A percentile compares a stretch with the other conserved stretches of the same genome.
phyloP scores from a whole-genome alignment of 2,113 vertebrate genomes.

The Syngnathus scovelli region DNA sequence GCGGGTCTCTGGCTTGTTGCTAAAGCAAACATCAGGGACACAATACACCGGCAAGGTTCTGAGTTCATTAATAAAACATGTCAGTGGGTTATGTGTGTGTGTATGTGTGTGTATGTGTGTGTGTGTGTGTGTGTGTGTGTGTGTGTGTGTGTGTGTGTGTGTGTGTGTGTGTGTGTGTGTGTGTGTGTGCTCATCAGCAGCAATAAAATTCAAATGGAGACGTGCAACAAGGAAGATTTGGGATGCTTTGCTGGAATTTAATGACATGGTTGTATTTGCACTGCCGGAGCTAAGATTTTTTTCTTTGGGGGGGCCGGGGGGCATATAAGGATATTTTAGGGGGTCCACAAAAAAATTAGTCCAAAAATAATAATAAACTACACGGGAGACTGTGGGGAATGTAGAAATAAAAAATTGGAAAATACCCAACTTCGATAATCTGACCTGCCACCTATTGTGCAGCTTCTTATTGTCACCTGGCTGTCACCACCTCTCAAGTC shows the following conservation, averaged over 20 bases:
- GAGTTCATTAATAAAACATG: constrained; percentile 74
- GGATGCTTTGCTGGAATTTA: constrained; percentile 5
- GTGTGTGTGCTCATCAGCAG: constrained; percentile 15
- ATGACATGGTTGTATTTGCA: neutral
- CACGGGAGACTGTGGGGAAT: too few relatives aligned
- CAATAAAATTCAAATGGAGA: constrained; percentile 36
- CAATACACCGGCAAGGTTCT: constrained; percentile 63
- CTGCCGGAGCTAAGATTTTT: too few relatives aligned
- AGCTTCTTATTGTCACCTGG: constrained; percentile 46
- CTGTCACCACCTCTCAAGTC: constrained; percentile 54
- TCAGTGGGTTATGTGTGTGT: constrained; percentile 15
- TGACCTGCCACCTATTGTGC: constrained; percentile 5
- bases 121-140: constrained; percentile 14
- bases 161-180: constrained; percentile 1
- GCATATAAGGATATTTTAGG: too few relatives aligned
- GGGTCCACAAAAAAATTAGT: too few relatives aligned
- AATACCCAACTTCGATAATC: too few relatives aligned
- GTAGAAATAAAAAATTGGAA: too few relatives aligned
- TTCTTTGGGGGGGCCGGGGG: too few relatives aligned
- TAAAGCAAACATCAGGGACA: constrained; percentile 70
- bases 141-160: neutral
- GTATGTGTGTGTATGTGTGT: neutral
- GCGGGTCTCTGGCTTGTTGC: constrained; percentile 67
- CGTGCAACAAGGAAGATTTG: constrained; percentile 33
- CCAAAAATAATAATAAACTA: too few relatives aligned